A percentile compares a stretch with the other conserved stretches of the same genome.
These are phyloP conservation scores for human DNA, from an alignment of 2,113 vertebrate species.

Conservation along the genomic window GRCh38 chr5:22793001-22793500, in stretches of 20 bases:
- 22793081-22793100: background rate
- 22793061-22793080: background rate
- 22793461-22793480: background rate
- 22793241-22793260: background rate
- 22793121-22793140: background rate
- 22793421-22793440: background rate
- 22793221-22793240: background rate
- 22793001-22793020: background rate
- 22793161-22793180: background rate
- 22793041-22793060: accelerated
- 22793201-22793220: background rate
- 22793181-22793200: background rate
- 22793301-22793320: background rate
- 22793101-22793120: background rate
- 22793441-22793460: background rate
- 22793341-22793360: accelerated
- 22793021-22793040: background rate
- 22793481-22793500: background rate
- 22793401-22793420: background rate
- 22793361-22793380: background rate
- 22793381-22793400: background rate
- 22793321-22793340: background rate
- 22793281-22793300: background rate
- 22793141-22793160: background rate
- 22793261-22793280: background rate